These are phyloP conservation scores for Parotocinclus haroldoi DNA, from an alignment of 2,797 vertebrate species.

Conservation along the genomic window DNA sequence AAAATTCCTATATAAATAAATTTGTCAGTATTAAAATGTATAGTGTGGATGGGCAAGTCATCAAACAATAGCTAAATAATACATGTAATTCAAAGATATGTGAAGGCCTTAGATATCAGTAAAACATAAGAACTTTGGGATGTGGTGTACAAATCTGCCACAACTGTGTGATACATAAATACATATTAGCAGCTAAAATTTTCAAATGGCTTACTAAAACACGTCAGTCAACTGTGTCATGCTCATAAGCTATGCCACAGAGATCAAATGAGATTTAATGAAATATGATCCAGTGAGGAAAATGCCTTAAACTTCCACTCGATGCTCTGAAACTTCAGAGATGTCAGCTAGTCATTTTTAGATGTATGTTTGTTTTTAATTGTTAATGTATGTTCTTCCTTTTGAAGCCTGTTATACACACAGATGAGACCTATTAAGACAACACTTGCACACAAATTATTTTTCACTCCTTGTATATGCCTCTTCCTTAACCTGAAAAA, in stretches of 20 bases:
- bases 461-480: constrained; percentile 29
- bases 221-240: no score
- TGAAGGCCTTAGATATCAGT: no score
- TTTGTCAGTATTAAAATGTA: no score
- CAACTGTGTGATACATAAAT: no score
- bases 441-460: constrained; percentile 49
- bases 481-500: constrained; percentile 39
- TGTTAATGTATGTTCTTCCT: constrained; percentile 12
- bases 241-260: neutral
- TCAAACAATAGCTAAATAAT: no score
- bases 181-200: no score
- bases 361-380: neutral
- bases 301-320: constrained; percentile 24
- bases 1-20: no score
- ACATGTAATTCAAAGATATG: no score
- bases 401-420: constrained; percentile 43
- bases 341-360: constrained; percentile 34
- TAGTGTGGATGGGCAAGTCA: no score
- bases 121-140: no score
- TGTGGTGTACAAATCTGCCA: no score
- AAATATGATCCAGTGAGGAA: constrained; percentile 18
- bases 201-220: no score
- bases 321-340: constrained; percentile 25
- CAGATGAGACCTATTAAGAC: constrained; percentile 59
- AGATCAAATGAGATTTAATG: constrained; percentile 35